Evolutionary conservation across 2,113 vertebrate genomes (phyloP).

Genomic region (Hippocampus zosterae): DNA sequence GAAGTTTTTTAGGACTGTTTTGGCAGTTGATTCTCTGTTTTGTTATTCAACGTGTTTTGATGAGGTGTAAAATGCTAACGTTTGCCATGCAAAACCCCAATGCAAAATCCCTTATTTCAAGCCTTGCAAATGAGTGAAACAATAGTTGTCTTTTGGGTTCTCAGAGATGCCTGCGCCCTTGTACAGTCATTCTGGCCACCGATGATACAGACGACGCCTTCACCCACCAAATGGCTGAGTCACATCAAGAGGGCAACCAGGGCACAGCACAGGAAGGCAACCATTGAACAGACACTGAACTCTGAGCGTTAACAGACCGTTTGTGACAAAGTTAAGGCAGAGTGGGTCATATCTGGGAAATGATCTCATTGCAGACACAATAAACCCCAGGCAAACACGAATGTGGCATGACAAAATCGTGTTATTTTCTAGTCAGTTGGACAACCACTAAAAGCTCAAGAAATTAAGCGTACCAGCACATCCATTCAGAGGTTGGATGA

Average conservation of each 20-base stretch:
- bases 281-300: conserved; percentile 14
- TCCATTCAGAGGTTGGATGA: too few species aligned
- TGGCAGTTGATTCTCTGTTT: too few species aligned
- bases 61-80: too few species aligned
- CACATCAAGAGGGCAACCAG: conserved; percentile 51
- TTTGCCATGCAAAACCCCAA: conserved; percentile 36
- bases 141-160: conserved; percentile 6
- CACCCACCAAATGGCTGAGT: conserved; percentile 45
- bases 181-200: conserved; percentile 25
- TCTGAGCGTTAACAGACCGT: conserved; percentile 59
- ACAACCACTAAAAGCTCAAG: background rate
- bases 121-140: background rate
- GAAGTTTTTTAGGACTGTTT: too few species aligned
- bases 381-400: background rate
- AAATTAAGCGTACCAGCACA: too few species aligned
- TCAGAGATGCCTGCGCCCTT: conserved; percentile 16
- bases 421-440: background rate
- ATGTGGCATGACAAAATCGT: background rate
- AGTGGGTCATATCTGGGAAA: too few species aligned
- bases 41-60: too few species aligned
- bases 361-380: background rate
- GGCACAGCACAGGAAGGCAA: conserved; percentile 21
- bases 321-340: conserved; percentile 46
- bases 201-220: conserved; percentile 26
- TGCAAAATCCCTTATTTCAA: too few species aligned